Base-by-base conservation (phyloP, 1,140 invertebrate genomes). In the Drosophila pachea region DNA sequence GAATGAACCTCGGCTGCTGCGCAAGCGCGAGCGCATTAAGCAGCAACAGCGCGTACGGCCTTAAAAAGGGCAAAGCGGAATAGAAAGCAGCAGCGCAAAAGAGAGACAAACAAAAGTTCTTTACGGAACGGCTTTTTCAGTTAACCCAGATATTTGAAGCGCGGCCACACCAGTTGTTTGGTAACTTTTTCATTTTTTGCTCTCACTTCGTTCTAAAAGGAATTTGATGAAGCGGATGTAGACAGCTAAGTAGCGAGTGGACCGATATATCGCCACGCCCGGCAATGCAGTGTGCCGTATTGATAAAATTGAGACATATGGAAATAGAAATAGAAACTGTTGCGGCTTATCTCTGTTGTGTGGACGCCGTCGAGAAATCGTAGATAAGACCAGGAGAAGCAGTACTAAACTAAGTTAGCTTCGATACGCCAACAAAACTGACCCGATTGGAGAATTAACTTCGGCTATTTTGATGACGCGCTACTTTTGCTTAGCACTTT, bases 1-100 rank as follows among this genome's bases (percentile, higher is more conserved):
- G 79, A 83, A 83, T 86, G 79, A 83, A 83, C 79, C 73, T 66
- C 40, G 11, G 49, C 22, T 56, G 63, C 31, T 60, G 78, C 78
- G 78, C 76, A 68, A 62, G 59, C 79, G 64, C 56, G 47, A 67
- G 50, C 33, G 63, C 55, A 60, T 67, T 59, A 70, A 60, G 53
- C 58, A 47, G 29, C 65, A 12, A 47, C 58, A 47, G 8, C 7
- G 22, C 61, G 32, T 16, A 36, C 40, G 48, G 58, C 52, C 69
- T 76, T 73, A 31, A 63, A 76, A 81, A 81, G 77, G 76, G 77
- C 78, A 78, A 67, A 63, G 52, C 52, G 58, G 66, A 82, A 74
- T 52, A 83, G 78, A 82, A 83, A 86, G 81, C 76, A 84, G 81
- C 76, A 84, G 70, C 32, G 68, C 64, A 65, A 58, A 43, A 58